phyloP scores from a whole-genome alignment of 2,888 invertebrate genomes.

The Napeogenes sylphis region DNA sequence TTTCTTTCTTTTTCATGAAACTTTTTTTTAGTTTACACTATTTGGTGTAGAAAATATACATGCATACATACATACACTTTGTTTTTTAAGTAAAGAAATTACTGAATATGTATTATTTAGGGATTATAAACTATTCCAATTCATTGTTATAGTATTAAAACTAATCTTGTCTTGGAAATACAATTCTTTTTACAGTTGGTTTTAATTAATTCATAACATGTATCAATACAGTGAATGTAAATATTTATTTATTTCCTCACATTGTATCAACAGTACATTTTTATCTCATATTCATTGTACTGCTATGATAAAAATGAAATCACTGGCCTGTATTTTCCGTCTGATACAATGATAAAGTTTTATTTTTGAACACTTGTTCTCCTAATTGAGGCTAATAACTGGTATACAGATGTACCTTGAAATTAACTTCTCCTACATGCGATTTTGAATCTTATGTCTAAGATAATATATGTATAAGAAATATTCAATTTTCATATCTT shows the following conservation, averaged over 20 bases:
- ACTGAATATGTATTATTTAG: too few species aligned
- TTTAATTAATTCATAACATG: background rate
- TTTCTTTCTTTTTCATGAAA: too few species aligned
- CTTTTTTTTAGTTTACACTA: too few species aligned
- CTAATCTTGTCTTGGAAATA: too few species aligned
- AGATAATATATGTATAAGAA: background rate
- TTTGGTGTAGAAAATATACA: too few species aligned
- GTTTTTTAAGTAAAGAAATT: too few species aligned
- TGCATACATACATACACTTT: too few species aligned
- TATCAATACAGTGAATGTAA: background rate
- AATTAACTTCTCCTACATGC: constrained; percentile 29
- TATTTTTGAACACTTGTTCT: constrained; percentile 50
- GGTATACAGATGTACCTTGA: constrained; percentile 34
- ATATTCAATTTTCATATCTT: constrained; percentile 5
- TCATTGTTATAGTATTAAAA: too few species aligned
- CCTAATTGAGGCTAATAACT: constrained; percentile 66
- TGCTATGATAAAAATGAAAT: constrained; percentile 43
- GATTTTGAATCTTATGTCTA: constrained; percentile 42
- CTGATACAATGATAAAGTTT: constrained; percentile 43
- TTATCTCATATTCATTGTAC: constrained; percentile 36
- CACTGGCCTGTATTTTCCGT: constrained; percentile 42
- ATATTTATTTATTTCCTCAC: constrained; percentile 22
- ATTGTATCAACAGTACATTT: constrained; percentile 24
- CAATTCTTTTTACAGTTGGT: too few species aligned
- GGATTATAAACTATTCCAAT: too few species aligned